Evolutionary conservation across 2,888 invertebrate genomes (phyloP).

Genomic region (Amblyjoppa proteus): DNA sequence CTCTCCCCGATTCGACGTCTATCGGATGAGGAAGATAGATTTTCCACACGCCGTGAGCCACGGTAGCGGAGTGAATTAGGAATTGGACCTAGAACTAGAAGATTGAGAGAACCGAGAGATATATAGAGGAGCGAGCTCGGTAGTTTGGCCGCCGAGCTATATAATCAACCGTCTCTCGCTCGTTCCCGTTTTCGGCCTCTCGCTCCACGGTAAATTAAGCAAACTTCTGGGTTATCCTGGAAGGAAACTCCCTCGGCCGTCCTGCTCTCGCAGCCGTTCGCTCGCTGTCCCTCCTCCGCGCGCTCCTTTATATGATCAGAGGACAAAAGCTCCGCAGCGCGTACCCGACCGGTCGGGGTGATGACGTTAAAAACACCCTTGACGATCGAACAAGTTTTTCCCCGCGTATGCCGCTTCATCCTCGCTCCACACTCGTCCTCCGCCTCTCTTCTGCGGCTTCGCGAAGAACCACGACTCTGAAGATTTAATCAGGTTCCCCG

Average conservation of each 20-base stretch:
- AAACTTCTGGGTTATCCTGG: conserved; percentile 64
- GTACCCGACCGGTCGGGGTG: conserved; percentile 38
- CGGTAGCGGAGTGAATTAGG: conserved; percentile 47
- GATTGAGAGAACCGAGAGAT: conserved; percentile 45
- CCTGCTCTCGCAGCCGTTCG: conserved; percentile 35
- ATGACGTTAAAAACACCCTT: conserved; percentile 66
- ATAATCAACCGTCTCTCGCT: conserved; percentile 52
- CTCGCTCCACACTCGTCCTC: conserved; percentile 11
- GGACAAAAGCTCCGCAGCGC: conserved; percentile 30
- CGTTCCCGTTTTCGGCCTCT: conserved; percentile 32
- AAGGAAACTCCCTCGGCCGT: conserved; percentile 41
- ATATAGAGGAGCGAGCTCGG: neutral
- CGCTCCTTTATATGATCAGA: conserved; percentile 34
- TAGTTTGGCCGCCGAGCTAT: conserved; percentile 53
- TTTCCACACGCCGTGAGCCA: conserved; percentile 3
- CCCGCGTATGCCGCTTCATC: conserved; percentile 19
- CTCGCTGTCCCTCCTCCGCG: neutral
- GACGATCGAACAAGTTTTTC: conserved; percentile 61
- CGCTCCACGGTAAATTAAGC: conserved; percentile 64
- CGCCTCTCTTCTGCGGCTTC: conserved; percentile 26
- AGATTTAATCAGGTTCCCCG: conserved; percentile 60
- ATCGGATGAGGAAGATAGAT: neutral
- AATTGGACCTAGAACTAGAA: conserved; percentile 38
- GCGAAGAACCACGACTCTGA: conserved; percentile 48
- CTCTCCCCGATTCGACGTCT: neutral